phyloP scores from a whole-genome alignment of 1,140 invertebrate species.

The Chrysoperla carnea region DNA sequence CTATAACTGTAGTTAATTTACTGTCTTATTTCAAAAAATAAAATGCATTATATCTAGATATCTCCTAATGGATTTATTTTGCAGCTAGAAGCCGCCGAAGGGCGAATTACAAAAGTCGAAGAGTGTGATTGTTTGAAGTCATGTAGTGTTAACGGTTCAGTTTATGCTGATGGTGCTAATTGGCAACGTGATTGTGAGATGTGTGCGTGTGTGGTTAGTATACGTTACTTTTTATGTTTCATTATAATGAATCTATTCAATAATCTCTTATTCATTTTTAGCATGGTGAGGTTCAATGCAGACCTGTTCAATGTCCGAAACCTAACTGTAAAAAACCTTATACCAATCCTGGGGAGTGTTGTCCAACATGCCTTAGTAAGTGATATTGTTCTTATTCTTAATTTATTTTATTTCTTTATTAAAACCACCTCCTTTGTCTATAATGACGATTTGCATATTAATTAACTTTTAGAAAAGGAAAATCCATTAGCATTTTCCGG shows the following conservation, averaged over 20 bases:
- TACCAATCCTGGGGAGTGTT: slow-evolving; percentile 58
- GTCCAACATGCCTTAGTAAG: slow-evolving; percentile 72
- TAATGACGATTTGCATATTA: too few relatives aligned
- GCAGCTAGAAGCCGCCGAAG: slow-evolving; percentile 60
- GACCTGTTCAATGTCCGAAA: slow-evolving; percentile 54
- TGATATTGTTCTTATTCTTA: slow-evolving; percentile 11
- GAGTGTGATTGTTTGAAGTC: slow-evolving; percentile 81
- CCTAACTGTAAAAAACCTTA: slow-evolving; percentile 64
- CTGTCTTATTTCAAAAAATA: too few relatives aligned
- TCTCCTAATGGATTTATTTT: slow-evolving; percentile 10
- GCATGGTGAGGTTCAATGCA: slow-evolving; percentile 68
- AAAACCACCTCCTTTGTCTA: too few relatives aligned
- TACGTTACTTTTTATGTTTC: not conserved
- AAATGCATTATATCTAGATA: too few relatives aligned
- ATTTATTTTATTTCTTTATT: too few relatives aligned
- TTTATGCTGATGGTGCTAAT: slow-evolving; percentile 60
- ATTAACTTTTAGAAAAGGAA: too few relatives aligned
- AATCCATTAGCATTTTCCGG: too few relatives aligned
- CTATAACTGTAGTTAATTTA: too few relatives aligned
- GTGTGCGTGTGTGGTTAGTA: slow-evolving; percentile 60
- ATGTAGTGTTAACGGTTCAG: slow-evolving; percentile 60
- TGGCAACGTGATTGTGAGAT: slow-evolving; percentile 67
- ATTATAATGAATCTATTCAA: not conserved
- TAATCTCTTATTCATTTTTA: slow-evolving; percentile 22
- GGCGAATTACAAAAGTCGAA: slow-evolving; percentile 55